Base-by-base conservation (phyloP, 2,113 vertebrate species). In the Saguinus imperator region DNA sequence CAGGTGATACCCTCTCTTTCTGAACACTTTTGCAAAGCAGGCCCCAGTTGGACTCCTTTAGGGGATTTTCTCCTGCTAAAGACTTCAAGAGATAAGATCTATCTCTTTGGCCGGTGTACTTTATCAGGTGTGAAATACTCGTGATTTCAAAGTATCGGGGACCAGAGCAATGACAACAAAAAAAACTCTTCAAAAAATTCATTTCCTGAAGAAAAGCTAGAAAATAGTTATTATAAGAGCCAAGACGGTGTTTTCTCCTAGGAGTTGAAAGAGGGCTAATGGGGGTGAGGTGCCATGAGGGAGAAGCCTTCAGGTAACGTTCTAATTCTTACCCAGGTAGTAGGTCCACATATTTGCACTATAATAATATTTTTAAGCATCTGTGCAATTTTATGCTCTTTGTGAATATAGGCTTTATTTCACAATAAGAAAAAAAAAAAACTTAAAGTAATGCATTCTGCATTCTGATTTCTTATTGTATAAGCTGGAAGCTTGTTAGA, bases 151-250 rank as follows among this genome's bases (percentile, higher is more conserved):
- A 77, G 58, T 50, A 20, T 35, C 17, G 86, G 37, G 32, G 81
- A 79, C 17, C 4, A 13, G 20, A 45, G 50, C 4, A 88, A 64
- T 18, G 29, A 57, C 23, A 91, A 82, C 12, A 91, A 88, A 77
- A 37, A 11, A 11, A 90, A 55, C 50, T 55, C n/a, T 64, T 82
- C 68, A 70, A 91, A 91, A 76, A 77, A 43, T 61, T 23, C 55
- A 14, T 68, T 87, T 84, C 61, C 45, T 68, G 61, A 50, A 91
- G 40, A 88, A 95, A 76, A 48, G 45, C 84, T 93, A 89, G 73
- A 61, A 94, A 86, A 91, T 87, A 40, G 50, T 72, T 79, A 70
- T 55, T n/a, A 80, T 21, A 37, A 25, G 89, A 89, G 70, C 88
- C 85, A 93, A 70, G 70, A 87, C 18, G 27, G 23, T 18, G 3